Base-by-base conservation (phyloP, 2,797 vertebrate species). In the Pelochelys cantorii region DNA sequence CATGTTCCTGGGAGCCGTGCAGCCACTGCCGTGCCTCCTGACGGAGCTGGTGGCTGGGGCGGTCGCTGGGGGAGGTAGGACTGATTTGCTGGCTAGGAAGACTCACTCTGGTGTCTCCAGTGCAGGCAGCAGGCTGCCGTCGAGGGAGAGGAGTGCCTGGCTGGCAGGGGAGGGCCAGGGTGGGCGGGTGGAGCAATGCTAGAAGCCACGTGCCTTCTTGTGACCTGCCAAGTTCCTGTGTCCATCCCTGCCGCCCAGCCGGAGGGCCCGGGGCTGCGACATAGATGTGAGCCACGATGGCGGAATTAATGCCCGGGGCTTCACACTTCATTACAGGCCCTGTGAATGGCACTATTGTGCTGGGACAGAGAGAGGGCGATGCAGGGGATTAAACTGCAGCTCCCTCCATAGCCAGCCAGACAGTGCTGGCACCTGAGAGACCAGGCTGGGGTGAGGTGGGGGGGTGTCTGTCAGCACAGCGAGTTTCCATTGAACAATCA, bases 321-420 rank as follows among this genome's bases (percentile, higher is more conserved):
- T 95, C 96, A 95, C 96, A 86, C 95, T 85, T 86, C 92, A 96
- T 96, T 93, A 87, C 95, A 90, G 87, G 91, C 90, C 0, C 18
- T 80, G 57, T 95, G 96, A 97, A 95, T 94, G 93, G 96, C 78
- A 62, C 79, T 82, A 86, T 95, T 97, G 96, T 92, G 27, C 79
- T 79, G 85, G 75, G 95, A 14, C 65, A 79, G 94, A 78, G 94
- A 1, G 59, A 55, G 1, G 54, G 95, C 95, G 90, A 92, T 94
- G 79, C 0, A 75, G 1, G 0, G 65, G 88, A 85, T 95, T 62
- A 84, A 88, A 86, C 1, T 7, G 95, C 95, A 91, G 78, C 85
- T 13, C 52, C 92, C 88, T 93, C 74, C 25, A 7, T 77, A 52
- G 37, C 23, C 48, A 77, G 29, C 42, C 37, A 52, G 6, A 92